A percentile compares a stretch with the other conserved stretches of the same genome.
Conservation (phyloP, 2,888 invertebrate species). For the Andricus curvator region DNA sequence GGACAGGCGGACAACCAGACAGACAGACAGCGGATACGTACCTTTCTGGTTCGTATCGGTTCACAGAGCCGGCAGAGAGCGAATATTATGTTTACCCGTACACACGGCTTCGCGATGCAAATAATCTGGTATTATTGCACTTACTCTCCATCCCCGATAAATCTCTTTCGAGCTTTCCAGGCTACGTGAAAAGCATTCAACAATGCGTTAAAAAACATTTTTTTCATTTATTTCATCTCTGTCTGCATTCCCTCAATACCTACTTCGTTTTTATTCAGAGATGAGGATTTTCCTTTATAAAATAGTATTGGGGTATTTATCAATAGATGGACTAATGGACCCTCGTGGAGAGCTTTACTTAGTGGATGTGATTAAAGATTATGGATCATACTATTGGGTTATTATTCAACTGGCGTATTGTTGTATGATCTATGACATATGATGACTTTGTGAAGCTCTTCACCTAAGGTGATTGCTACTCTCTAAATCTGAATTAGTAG, state of each 20-base stretch:
- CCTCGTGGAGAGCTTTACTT: no score
- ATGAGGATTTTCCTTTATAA: not conserved
- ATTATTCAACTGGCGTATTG: no score
- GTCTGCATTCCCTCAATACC: not conserved
- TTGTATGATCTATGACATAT: no score
- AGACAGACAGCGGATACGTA: slow-evolving; percentile 62
- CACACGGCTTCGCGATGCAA: slow-evolving; percentile 77
- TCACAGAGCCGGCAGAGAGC: slow-evolving; percentile 72
- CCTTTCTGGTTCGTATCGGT: slow-evolving; percentile 69
- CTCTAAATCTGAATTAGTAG: no score
- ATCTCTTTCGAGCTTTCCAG: slow-evolving; percentile 56
- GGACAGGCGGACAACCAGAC: slow-evolving; percentile 51
- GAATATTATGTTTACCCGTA: slow-evolving; percentile 78
- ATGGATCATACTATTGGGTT: no score
- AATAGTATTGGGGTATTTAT: not conserved
- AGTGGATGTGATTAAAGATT: no score
- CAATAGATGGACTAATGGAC: not conserved
- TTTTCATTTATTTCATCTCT: slow-evolving; percentile 27
- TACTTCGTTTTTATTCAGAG: not conserved
- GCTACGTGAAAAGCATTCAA: slow-evolving; percentile 48
- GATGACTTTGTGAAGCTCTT: no score
- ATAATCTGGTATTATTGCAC: slow-evolving; percentile 79
- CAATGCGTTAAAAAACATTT: slow-evolving; percentile 21
- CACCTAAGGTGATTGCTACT: no score
- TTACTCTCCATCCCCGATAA: slow-evolving; percentile 70